These are phyloP conservation scores for Tetragnatha montana DNA, from an alignment of 2,888 invertebrate species.

Conservation along the genomic window DNA sequence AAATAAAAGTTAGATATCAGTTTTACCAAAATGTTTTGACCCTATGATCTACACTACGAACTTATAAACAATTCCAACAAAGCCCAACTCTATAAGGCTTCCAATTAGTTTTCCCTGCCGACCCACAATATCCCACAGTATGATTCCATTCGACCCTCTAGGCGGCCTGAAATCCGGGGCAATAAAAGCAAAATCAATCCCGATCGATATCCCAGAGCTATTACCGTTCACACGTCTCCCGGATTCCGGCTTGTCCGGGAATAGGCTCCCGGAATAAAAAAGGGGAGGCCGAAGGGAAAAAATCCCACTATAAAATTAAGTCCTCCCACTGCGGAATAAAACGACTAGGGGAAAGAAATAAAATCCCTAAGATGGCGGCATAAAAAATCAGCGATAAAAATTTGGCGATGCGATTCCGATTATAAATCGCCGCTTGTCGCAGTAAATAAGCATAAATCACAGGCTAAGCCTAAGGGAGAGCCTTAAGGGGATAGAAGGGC, in stretches of 20 bases:
- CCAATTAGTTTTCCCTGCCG: background rate
- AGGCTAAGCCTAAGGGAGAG: conserved; percentile 33
- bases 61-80: background rate
- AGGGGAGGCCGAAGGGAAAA: background rate
- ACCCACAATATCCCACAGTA: background rate
- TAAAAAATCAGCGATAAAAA: conserved; percentile 21
- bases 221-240: conserved; percentile 3
- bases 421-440: conserved; percentile 64
- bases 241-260: conserved; percentile 14
- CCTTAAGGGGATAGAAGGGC: conserved; percentile 38
- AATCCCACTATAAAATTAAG: conserved; percentile 31
- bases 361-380: background rate
- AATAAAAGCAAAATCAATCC: conserved; percentile 40
- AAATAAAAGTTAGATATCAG: too few species aligned
- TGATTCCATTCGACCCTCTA: background rate
- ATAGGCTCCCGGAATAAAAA: conserved; percentile 7
- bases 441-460: conserved; percentile 64
- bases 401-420: conserved; percentile 53
- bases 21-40: too few species aligned
- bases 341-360: conserved; percentile 18
- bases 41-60: background rate
- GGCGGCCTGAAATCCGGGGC: conserved; percentile 20
- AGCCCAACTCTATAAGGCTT: background rate
- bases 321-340: conserved; percentile 19
- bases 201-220: conserved; percentile 37